Evolutionary conservation across 2,797 vertebrate genomes (phyloP).

Genomic region (Ctenopoma kingsleyae): DNA sequence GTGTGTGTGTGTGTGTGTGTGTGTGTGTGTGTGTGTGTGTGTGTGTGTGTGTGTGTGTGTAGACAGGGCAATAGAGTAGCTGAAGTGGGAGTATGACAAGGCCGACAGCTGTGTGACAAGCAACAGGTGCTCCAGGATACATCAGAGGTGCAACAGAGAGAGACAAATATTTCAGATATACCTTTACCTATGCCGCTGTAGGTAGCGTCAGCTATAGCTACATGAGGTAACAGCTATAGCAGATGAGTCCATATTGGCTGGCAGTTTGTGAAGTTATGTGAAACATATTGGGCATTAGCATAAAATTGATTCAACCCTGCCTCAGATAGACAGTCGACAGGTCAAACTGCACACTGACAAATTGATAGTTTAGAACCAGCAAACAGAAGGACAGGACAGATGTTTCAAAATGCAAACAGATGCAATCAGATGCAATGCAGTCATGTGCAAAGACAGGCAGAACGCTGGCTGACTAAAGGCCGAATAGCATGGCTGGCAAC

Average conservation of each 20-base stretch:
- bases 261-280: background rate
- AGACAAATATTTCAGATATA: slow-evolving; percentile 20
- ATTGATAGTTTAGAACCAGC: background rate
- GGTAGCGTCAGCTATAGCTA: background rate
- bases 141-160: slow-evolving; percentile 26
- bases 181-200: background rate
- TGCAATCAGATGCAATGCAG: background rate
- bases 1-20: background rate
- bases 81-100: slow-evolving; percentile 60
- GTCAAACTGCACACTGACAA: background rate
- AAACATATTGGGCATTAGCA: background rate
- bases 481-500: slow-evolving; percentile 60
- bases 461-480: slow-evolving; percentile 1
- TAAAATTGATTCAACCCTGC: background rate
- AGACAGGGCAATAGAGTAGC: slow-evolving; percentile 20
- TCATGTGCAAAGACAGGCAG: slow-evolving; percentile 4
- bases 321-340: background rate
- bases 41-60: background rate
- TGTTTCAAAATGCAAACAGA: slow-evolving; percentile 14
- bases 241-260: background rate
- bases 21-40: slow-evolving; percentile 6
- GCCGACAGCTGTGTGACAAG: slow-evolving; percentile 71
- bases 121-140: slow-evolving; percentile 69
- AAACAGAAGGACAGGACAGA: background rate
- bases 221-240: too few species aligned